Base-by-base conservation (phyloP, 1,140 invertebrate species). In the Pogonognathellus flavescens region DNA sequence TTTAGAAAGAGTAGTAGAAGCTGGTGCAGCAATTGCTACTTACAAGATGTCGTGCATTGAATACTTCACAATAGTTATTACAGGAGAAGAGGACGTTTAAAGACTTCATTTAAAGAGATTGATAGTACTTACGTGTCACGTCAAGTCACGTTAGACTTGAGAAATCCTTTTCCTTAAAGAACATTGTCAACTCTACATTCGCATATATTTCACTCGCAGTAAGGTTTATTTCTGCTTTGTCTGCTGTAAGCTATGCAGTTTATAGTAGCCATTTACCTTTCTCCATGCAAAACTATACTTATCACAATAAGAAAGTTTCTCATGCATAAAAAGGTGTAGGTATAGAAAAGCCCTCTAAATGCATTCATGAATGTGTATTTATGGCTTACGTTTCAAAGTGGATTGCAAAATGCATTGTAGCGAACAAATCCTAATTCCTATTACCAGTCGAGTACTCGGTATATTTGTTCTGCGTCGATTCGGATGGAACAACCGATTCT, bases 71-170 rank as follows among this genome's bases (percentile, higher is more conserved):
- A 25, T 20, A 41, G 31, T 41, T 41, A 41, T 20, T 66, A 14
- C 9, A 25, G 22, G 62, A 66, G 9, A 13, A 66, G 5, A 25
- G 60, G 20, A 66, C 62, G 62, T 66, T 66, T 66, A 66, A 66
- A 66, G 62, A 66, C 62, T 66, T 66, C 62, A 66, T 66, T 66
- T 66, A 66, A 66, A 66, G 62, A 66, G 62, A 66, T 66, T 66
- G 62, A 66, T 66, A 66, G 62, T 20, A 25, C 62, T 66, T 25
- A 66, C 62, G 25, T 66, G 62, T 66, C 62, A 66, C 62, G 62
- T 66, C 62, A 66, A 66, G 62, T 66, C 62, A 66, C 62, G 62
- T 66, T 66, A 66, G 62, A 31, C 22, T 25, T 25, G 20, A 66
- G 22, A 66, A 66, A 25, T 25, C 62, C 20, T 55, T 66, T 66